Evolutionary conservation across 2,113 vertebrate genomes (phyloP).

Genomic region (Brachirus orientalis): DNA sequence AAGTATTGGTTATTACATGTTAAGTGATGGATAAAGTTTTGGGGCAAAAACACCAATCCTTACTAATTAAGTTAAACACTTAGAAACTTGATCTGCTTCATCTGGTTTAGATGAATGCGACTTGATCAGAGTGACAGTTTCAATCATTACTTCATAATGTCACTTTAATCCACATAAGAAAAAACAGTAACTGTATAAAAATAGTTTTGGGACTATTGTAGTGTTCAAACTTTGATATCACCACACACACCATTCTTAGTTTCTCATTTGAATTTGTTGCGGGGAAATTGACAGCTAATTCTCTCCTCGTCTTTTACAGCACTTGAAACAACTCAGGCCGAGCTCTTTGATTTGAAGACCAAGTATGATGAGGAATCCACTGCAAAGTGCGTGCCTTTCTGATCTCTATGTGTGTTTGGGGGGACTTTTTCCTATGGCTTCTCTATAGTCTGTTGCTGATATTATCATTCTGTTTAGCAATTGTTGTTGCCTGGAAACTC

Average conservation of each 20-base stretch:
- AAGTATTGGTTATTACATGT: no score
- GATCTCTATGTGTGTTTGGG: constrained; percentile 50
- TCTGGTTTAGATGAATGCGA: constrained; percentile 20
- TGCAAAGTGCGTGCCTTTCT: constrained; percentile 91
- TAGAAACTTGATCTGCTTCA: constrained; percentile 20
- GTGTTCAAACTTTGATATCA: background rate
- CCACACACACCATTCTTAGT: no score
- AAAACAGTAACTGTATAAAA: background rate
- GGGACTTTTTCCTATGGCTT: constrained; percentile 59
- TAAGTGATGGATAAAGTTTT: no score
- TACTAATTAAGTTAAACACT: background rate
- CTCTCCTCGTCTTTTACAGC: constrained; percentile 80
- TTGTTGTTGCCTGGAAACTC: constrained; percentile 66
- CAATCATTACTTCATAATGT: background rate
- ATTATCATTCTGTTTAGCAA: constrained; percentile 73
- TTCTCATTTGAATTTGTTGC: background rate
- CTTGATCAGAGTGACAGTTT: constrained; percentile 17
- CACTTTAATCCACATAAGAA: background rate
- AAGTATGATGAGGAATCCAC: constrained; percentile 98
- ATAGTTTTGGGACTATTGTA: background rate
- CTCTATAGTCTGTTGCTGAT: constrained; percentile 58
- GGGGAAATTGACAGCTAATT: constrained; percentile 1
- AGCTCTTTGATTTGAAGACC: constrained; percentile 99
- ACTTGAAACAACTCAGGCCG: constrained; percentile 97
- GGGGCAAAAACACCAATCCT: no score